These are phyloP conservation scores for Rhinoptilus africanus DNA, from an alignment of 2,113 vertebrate species.

Conservation along the genomic window DNA sequence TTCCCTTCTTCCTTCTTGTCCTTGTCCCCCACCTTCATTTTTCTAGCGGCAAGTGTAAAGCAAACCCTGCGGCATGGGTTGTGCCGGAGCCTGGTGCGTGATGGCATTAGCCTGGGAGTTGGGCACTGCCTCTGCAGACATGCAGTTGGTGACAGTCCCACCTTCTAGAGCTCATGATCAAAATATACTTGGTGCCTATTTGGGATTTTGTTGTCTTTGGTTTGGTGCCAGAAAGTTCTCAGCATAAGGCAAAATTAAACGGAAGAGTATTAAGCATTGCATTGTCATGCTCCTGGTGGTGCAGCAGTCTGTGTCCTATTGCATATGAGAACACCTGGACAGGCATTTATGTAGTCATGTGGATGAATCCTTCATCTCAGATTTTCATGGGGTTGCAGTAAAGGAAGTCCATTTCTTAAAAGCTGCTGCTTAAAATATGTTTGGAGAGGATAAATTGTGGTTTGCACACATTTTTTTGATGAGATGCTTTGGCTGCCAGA, in stretches of 20 bases:
- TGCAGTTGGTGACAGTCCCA: background rate
- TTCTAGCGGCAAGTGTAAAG: background rate
- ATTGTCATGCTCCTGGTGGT: background rate
- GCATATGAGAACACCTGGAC: background rate
- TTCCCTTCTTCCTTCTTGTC: background rate
- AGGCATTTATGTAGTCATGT: rapidly evolving
- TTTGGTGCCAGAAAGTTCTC: background rate
- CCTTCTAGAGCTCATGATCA: background rate
- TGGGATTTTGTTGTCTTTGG: background rate
- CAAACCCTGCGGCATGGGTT: rapidly evolving
- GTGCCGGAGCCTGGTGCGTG: background rate
- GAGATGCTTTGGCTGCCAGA: background rate
- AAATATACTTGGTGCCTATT: background rate
- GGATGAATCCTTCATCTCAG: background rate
- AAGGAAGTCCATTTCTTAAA: background rate
- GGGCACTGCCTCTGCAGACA: background rate
- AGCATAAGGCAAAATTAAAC: background rate
- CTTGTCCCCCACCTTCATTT: background rate
- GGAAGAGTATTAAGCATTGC: background rate
- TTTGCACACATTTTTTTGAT: background rate
- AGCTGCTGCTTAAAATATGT: background rate
- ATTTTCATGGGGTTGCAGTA: background rate
- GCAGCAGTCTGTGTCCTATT: background rate
- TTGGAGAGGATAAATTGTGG: background rate
- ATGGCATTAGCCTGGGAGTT: background rate